Percentiles rank a stretch among this genome's conserved stretches.
These are phyloP conservation scores for Dendroctonus valens DNA, from an alignment of 1,140 invertebrate species.

Conservation along the genomic window DNA sequence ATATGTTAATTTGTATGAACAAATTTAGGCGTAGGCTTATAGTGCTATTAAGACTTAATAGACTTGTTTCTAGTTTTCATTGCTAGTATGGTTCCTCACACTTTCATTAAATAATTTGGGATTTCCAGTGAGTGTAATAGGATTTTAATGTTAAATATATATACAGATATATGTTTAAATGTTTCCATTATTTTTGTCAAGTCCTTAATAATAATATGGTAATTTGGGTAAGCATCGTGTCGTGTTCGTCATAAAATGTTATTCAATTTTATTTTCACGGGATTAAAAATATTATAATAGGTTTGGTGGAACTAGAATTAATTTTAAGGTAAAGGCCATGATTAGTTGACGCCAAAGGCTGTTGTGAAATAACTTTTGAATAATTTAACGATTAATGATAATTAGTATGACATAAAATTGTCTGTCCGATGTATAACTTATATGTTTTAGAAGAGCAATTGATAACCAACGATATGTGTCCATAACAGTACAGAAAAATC, in stretches of 20 bases:
- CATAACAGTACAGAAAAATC: too few species aligned
- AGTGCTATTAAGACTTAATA: constrained; percentile 11
- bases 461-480: too few species aligned
- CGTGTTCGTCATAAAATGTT: not conserved
- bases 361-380: constrained; percentile 16
- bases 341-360: constrained; percentile 3
- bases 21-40: constrained; percentile 18
- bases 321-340: constrained; percentile 2
- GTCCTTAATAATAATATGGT: too few species aligned
- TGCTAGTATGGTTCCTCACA: not conserved
- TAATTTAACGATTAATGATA: constrained; percentile 18
- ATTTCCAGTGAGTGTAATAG: constrained; percentile 3
- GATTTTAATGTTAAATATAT: not conserved
- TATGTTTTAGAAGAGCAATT: too few species aligned
- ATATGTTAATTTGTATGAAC: constrained; percentile 28
- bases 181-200: too few species aligned
- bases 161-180: not conserved
- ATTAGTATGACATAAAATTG: constrained; percentile 23
- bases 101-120: constrained; percentile 3
- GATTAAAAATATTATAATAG: constrained; percentile 10
- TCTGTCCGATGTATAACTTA: not conserved
- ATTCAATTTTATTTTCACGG: constrained; percentile 12
- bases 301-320: constrained; percentile 1
- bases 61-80: constrained; percentile 9
- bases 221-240: too few species aligned